Conservation (phyloP, 2,888 invertebrate genomes). For the Hydrotaea cyrtoneurina region DNA sequence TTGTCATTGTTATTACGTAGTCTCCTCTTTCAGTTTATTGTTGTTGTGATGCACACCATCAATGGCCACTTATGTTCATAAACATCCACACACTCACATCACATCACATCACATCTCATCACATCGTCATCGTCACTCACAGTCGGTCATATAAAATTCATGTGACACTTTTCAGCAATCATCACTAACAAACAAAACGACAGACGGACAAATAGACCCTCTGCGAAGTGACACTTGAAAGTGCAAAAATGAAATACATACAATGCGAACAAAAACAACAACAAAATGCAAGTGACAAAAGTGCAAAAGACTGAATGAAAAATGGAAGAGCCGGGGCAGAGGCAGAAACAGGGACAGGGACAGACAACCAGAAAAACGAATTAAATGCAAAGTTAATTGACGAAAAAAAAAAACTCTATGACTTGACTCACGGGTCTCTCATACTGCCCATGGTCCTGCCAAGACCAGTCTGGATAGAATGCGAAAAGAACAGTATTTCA, state of each 20-base stretch:
- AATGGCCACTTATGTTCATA: conserved; percentile 41
- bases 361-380: conserved; percentile 29
- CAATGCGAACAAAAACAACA: conserved; percentile 1
- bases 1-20: background rate
- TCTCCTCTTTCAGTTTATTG: background rate
- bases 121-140: conserved; percentile 7
- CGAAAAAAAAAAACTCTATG: background rate
- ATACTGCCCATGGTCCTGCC: no score
- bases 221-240: conserved; percentile 50
- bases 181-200: conserved; percentile 42
- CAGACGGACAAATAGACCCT: conserved; percentile 41
- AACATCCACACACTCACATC: conserved; percentile 5
- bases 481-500: background rate
- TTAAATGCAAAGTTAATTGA: conserved; percentile 37
- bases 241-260: conserved; percentile 44
- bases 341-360: no score
- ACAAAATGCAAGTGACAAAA: conserved; percentile 27
- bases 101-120: no score
- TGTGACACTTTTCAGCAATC: conserved; percentile 65
- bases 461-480: no score
- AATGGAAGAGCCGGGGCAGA: conserved; percentile 19
- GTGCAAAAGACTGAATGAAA: background rate
- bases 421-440: conserved; percentile 4
- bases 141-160: conserved; percentile 52
- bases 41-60: conserved; percentile 32